Percentiles rank a stretch among this genome's conserved stretches.
Conservation (phyloP, 2,113 vertebrate genomes). For the Megaleporinus macrocephalus region DNA sequence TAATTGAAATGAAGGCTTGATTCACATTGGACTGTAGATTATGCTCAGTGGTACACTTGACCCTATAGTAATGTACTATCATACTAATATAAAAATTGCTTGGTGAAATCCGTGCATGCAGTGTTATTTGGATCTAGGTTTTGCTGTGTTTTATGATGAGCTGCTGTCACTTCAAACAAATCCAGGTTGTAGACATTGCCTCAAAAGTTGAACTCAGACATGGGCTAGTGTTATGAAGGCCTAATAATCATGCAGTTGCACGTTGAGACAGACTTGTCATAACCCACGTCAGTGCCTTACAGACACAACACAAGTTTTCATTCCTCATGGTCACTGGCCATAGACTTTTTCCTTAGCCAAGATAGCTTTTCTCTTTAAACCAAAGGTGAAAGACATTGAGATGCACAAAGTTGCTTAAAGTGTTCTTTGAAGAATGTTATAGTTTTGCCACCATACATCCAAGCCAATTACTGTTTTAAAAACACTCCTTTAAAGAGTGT, state of each 20-base stretch:
- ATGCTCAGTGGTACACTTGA: slow-evolving; percentile 58
- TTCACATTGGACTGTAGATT: slow-evolving; percentile 60
- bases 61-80: slow-evolving; percentile 34
- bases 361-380: background rate
- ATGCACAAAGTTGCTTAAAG: too few species aligned
- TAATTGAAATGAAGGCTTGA: slow-evolving; percentile 44
- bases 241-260: slow-evolving; percentile 20
- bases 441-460: too few species aligned
- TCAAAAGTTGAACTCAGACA: slow-evolving; percentile 32
- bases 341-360: background rate
- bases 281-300: background rate
- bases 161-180: slow-evolving; percentile 10
- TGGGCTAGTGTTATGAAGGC: slow-evolving; percentile 21
- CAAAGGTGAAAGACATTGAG: background rate
- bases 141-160: background rate
- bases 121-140: background rate
- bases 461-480: too few species aligned
- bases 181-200: slow-evolving; percentile 13
- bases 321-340: background rate
- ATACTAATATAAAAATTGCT: too few species aligned
- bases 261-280: background rate
- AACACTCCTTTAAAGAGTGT: too few species aligned
- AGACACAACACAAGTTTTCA: background rate
- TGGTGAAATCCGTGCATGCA: too few species aligned
- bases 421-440: too few species aligned